Evolutionary conservation across 2,888 invertebrate species (phyloP).

Genomic region (Chloroclysta siterata): DNA sequence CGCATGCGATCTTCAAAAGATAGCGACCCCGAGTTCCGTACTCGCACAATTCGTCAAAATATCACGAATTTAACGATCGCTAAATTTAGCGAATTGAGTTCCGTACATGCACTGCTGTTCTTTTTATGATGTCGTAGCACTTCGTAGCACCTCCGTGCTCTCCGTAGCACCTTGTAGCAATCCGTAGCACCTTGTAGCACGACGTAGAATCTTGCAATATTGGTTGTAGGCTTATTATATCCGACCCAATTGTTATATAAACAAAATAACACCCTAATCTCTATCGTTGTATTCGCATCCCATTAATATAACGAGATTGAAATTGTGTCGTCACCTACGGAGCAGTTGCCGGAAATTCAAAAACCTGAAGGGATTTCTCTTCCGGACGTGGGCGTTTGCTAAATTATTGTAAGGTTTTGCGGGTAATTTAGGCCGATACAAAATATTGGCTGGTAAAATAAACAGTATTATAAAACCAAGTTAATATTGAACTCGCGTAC

Average conservation of each 20-base stretch:
- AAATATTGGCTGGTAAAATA: too few relatives aligned
- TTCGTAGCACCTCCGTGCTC: neutral
- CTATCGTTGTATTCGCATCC: slow-evolving; percentile 7
- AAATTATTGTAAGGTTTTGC: neutral
- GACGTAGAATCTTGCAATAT: too few relatives aligned
- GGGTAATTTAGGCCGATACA: neutral
- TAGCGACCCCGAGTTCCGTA: too few relatives aligned
- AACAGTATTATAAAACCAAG: too few relatives aligned
- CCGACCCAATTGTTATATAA: neutral
- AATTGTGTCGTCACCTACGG: slow-evolving; percentile 40
- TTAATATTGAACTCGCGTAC: too few relatives aligned
- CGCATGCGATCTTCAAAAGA: too few relatives aligned
- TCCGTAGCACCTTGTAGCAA: slow-evolving; percentile 1
- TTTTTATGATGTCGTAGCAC: neutral
- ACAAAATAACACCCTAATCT: slow-evolving; percentile 10
- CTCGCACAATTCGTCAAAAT: too few relatives aligned
- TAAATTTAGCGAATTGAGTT: too few relatives aligned
- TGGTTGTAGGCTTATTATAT: too few relatives aligned
- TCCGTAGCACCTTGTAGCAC: neutral
- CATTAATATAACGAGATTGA: slow-evolving; percentile 32
- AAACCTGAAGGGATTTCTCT: neutral
- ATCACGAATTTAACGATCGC: too few relatives aligned
- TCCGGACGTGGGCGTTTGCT: slow-evolving; percentile 5
- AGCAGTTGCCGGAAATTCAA: slow-evolving; percentile 27
- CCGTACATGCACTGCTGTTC: too few relatives aligned